A percentile compares a stretch with the other conserved stretches of the same genome.
Conservation (phyloP, 1,140 invertebrate species). For the Drosophila suzukii region DNA sequence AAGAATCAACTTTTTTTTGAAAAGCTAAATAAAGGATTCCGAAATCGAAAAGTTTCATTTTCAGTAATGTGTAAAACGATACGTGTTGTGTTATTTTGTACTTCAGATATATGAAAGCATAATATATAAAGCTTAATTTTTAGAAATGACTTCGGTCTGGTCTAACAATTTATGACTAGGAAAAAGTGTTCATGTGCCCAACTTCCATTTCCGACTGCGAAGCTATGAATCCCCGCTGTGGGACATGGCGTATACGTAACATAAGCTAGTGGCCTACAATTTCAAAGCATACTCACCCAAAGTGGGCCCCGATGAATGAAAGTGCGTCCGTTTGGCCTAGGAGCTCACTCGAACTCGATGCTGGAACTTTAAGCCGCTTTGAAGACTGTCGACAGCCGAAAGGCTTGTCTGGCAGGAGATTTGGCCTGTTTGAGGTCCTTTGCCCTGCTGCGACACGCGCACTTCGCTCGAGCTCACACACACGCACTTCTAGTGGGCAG, state of each 20-base stretch:
- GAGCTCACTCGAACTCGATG: conserved; percentile 14
- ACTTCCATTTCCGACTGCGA: conserved; percentile 13
- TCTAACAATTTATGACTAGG: neutral
- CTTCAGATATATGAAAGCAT: no score
- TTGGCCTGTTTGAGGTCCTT: conserved; percentile 34
- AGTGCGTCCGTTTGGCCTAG: conserved; percentile 18
- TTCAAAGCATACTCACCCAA: conserved; percentile 29
- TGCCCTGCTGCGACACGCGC: conserved; percentile 26
- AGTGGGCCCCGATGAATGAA: neutral
- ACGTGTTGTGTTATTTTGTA: no score
- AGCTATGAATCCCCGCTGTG: conserved; percentile 10
- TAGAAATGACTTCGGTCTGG: neutral
- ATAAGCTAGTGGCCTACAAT: conserved; percentile 16
- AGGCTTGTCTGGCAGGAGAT: conserved; percentile 44
- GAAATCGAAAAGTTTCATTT: no score
- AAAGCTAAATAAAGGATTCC: no score
- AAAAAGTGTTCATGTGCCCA: neutral
- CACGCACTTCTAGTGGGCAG: conserved; percentile 30
- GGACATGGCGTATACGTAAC: conserved; percentile 29
- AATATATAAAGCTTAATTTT: no score
- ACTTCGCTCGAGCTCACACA: conserved; percentile 9
- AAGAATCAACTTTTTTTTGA: no score
- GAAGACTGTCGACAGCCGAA: conserved; percentile 40
- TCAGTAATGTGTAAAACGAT: no score
- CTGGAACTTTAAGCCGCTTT: conserved; percentile 47